Percentiles rank a stretch among this genome's conserved stretches.
Evolutionary conservation across 2,113 vertebrate genomes (phyloP).

Genomic region (Odontophorus gujanensis): DNA sequence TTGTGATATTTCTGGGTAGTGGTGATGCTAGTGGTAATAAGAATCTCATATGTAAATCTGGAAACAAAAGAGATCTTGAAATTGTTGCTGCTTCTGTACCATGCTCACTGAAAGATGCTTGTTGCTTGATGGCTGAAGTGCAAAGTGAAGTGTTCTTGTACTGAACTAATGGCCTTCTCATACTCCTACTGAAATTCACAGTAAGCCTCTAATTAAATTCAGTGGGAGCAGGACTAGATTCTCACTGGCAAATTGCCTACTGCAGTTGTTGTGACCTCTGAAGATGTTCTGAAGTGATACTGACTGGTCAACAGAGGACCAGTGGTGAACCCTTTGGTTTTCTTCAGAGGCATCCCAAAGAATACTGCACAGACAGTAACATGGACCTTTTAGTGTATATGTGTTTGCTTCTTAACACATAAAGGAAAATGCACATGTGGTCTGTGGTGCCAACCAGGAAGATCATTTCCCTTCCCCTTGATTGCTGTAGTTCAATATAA

Average conservation of each 20-base stretch:
- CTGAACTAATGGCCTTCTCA: slow-evolving; percentile 12
- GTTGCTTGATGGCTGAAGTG: slow-evolving; percentile 28
- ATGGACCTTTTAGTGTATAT: background rate
- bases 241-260: slow-evolving; percentile 9
- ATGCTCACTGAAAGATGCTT: slow-evolving; percentile 14
- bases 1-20: background rate
- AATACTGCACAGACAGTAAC: background rate
- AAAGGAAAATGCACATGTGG: background rate
- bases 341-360: background rate
- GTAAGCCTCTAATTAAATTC: background rate
- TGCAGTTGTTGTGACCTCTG: slow-evolving; percentile 31
- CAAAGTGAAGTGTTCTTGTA: background rate
- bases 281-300: slow-evolving; percentile 18
- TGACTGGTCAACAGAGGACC: background rate
- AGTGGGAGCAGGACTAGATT: background rate
- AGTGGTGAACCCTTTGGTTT: background rate
- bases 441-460: slow-evolving; percentile 24
- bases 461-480: background rate
- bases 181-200: slow-evolving; percentile 13
- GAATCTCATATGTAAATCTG: background rate
- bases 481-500: background rate
- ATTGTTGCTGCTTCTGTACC: slow-evolving; percentile 24
- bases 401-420: slow-evolving; percentile 29
- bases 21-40: background rate
- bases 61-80: slow-evolving; percentile 31